Conservation (phyloP, 2,113 vertebrate genomes). For the Microtus pennsylvanicus region DNA sequence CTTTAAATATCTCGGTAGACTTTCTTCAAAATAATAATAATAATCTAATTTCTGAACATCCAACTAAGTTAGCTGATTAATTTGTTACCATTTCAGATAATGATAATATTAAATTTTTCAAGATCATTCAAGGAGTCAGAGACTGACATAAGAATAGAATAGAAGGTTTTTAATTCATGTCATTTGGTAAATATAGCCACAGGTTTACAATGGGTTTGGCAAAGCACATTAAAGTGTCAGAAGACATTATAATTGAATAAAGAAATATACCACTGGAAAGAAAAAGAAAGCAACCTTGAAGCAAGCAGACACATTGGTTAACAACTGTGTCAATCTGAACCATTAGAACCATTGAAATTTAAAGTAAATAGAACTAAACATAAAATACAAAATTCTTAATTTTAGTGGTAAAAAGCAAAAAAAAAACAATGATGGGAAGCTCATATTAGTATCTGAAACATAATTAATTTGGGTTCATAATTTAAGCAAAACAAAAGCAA, state of each 20-base stretch:
- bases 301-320: not conserved
- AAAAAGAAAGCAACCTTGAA: conserved; percentile 45
- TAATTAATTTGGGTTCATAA: not conserved
- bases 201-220: conserved; percentile 21
- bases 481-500: conserved; percentile 53
- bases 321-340: not conserved
- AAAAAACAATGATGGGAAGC: not conserved
- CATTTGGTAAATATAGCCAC: conserved; percentile 8
- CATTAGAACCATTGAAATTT: not conserved
- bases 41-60: conserved; percentile 64
- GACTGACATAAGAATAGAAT: conserved; percentile 8
- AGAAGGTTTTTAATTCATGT: conserved; percentile 53
- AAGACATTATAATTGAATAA: conserved; percentile 51
- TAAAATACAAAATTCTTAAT: not conserved
- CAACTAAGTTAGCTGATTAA: conserved; percentile 13
- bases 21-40: conserved; percentile 72
- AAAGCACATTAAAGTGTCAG: conserved; percentile 36
- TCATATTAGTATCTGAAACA: not conserved
- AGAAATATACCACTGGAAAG: not conserved
- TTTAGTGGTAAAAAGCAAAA: conserved; percentile 5
- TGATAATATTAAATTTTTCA: conserved; percentile 62
- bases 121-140: conserved; percentile 59
- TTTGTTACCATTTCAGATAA: conserved; percentile 45
- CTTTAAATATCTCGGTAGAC: conserved; percentile 57
- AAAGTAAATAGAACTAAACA: conserved; percentile 3